A percentile compares a stretch with the other conserved stretches of the same genome.
Evolutionary conservation across 2,888 invertebrate species (phyloP).

Genomic region (Pseudococcus viburni): DNA sequence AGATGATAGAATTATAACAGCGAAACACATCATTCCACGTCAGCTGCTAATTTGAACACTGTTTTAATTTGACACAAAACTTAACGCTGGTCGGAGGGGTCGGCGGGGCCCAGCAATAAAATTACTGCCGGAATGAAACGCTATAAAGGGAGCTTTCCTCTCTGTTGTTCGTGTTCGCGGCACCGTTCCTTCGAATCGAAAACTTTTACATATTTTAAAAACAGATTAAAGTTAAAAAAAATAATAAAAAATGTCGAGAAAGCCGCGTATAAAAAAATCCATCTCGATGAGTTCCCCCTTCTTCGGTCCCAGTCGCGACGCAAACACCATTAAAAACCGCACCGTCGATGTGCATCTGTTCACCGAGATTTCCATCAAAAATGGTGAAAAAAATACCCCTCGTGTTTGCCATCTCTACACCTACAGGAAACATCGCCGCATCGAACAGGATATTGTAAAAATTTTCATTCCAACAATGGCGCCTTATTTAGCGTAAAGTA

Average conservation of each 20-base stretch:
- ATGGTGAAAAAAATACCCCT: conserved; percentile 1
- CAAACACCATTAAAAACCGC: conserved; percentile 26
- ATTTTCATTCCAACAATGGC: conserved; percentile 39
- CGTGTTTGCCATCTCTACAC: background rate
- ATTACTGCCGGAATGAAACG: conserved; percentile 2
- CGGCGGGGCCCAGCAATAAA: background rate
- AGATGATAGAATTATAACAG: conserved; percentile 58
- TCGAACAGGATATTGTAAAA: conserved; percentile 45
- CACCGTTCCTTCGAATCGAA: conserved; percentile 1
- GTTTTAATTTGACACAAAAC: conserved; percentile 55
- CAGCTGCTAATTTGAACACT: conserved; percentile 56
- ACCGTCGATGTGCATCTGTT: conserved; percentile 37
- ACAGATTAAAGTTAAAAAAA: conserved; percentile 25
- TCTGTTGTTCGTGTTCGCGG: background rate
- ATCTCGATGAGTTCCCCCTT: background rate
- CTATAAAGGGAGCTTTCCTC: background rate
- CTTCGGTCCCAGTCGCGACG: background rate
- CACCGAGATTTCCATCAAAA: conserved; percentile 39
- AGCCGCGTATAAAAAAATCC: background rate
- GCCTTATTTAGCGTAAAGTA: conserved; percentile 48
- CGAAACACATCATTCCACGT: conserved; percentile 56
- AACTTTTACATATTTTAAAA: conserved; percentile 49
- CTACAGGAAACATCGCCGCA: background rate
- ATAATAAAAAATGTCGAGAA: background rate
- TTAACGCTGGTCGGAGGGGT: background rate